phyloP scores from a whole-genome alignment of 1,140 invertebrate species.

The Geopemphigus sp. region DNA sequence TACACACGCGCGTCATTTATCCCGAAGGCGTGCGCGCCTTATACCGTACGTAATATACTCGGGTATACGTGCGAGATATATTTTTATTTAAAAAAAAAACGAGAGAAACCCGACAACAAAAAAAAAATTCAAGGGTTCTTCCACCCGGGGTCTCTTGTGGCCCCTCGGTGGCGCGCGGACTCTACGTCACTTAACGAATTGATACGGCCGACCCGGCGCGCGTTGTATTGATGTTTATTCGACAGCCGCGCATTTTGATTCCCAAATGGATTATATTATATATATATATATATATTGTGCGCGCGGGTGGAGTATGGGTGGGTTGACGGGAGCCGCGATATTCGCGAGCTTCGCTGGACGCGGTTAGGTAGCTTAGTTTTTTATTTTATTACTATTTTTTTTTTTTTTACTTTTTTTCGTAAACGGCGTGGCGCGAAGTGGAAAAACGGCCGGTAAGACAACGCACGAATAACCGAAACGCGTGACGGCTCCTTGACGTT shows the following conservation, averaged over 20 bases:
- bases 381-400: no score
- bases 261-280: slow-evolving; percentile 49
- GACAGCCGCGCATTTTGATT: slow-evolving; percentile 47
- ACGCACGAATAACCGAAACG: background rate
- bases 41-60: no score
- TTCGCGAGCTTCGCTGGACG: no score
- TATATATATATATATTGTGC: no score
- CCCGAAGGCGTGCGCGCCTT: slow-evolving; percentile 13
- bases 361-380: no score
- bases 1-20: slow-evolving; percentile 1
- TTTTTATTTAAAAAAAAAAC: no score
- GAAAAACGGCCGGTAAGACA: no score
- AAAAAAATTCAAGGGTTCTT: slow-evolving; percentile 34
- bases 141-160: slow-evolving; percentile 25
- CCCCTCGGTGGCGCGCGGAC: slow-evolving; percentile 17
- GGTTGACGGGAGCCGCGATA: no score
- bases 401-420: no score
- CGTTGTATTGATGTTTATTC: slow-evolving; percentile 47
- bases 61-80: background rate
- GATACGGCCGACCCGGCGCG: background rate
- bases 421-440: no score
- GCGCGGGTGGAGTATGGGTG: no score
- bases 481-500: slow-evolving; percentile 15
- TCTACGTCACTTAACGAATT: slow-evolving; percentile 47
- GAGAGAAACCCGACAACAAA: no score